These are phyloP conservation scores for Boleophthalmus pectinirostris DNA, from an alignment of 2,113 vertebrate species.

Conservation along the genomic window DNA sequence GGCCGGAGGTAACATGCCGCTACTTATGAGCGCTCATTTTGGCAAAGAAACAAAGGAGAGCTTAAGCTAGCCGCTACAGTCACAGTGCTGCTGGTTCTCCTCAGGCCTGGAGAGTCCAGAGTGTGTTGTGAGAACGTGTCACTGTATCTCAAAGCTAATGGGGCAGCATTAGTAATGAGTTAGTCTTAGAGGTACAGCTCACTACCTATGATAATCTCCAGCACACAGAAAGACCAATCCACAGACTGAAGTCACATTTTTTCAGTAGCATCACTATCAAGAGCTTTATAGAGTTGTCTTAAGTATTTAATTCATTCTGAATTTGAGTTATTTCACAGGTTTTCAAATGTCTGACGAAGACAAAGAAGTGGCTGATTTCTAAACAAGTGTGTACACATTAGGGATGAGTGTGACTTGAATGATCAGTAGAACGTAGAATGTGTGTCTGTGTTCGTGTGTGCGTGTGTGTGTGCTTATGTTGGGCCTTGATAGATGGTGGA, in stretches of 20 bases:
- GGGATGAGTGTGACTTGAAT: too few relatives aligned
- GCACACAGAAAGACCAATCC: not conserved
- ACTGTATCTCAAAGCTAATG: constrained; percentile 36
- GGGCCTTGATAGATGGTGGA: too few relatives aligned
- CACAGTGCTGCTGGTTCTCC: constrained; percentile 59
- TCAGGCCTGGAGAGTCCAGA: constrained; percentile 32
- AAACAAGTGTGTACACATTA: too few relatives aligned
- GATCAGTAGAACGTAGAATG: too few relatives aligned
- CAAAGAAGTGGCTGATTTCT: too few relatives aligned
- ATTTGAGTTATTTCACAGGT: not conserved
- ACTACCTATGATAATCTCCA: constrained; percentile 15
- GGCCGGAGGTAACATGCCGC: constrained; percentile 41
- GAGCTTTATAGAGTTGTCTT: not conserved
- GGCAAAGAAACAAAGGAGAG: constrained; percentile 65
- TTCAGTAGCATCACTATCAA: not conserved
- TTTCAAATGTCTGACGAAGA: too few relatives aligned
- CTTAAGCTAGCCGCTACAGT: constrained; percentile 56
- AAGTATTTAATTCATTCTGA: too few relatives aligned
- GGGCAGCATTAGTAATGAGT: constrained; percentile 28
- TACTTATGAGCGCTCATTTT: constrained; percentile 43
- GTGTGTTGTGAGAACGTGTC: constrained; percentile 66
- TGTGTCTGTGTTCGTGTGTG: too few relatives aligned
- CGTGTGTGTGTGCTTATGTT: too few relatives aligned
- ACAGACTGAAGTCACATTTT: not conserved
- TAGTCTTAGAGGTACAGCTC: not conserved